Percentiles rank a stretch among this genome's conserved stretches.
These are phyloP conservation scores for Thamnaconus septentrionalis DNA, from an alignment of 2,113 vertebrate species.

Conservation along the genomic window DNA sequence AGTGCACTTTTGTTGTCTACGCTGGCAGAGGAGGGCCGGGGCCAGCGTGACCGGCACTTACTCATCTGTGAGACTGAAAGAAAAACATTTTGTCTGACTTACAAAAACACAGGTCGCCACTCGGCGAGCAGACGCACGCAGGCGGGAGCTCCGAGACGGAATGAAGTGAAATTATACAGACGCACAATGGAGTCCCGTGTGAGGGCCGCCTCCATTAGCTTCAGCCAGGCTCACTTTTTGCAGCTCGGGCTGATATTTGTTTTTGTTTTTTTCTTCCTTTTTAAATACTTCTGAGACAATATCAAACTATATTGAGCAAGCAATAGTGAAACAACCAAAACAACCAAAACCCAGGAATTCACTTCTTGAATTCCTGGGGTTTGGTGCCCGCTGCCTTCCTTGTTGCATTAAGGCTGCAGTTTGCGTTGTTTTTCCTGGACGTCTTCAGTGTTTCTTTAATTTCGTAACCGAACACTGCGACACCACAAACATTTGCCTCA, in stretches of 20 bases:
- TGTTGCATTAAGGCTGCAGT: too few relatives aligned
- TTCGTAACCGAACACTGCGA: background rate
- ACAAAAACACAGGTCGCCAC: slow-evolving; percentile 52
- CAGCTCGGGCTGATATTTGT: too few relatives aligned
- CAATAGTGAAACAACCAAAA: too few relatives aligned
- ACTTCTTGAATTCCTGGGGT: too few relatives aligned
- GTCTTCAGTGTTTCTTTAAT: too few relatives aligned
- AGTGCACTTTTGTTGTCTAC: slow-evolving; percentile 64
- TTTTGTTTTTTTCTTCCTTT: too few relatives aligned
- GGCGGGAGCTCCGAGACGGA: background rate
- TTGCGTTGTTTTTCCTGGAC: background rate
- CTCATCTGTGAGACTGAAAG: slow-evolving; percentile 55
- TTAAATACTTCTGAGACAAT: background rate
- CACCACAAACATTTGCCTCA: background rate
- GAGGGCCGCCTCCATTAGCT: background rate
- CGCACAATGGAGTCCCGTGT: background rate
- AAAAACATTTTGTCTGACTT: slow-evolving; percentile 61
- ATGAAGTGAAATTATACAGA: too few relatives aligned
- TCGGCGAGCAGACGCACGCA: slow-evolving; percentile 15
- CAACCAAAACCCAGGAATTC: too few relatives aligned
- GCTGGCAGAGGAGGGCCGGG: slow-evolving; percentile 50
- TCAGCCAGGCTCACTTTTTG: background rate
- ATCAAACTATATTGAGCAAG: too few relatives aligned
- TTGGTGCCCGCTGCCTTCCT: too few relatives aligned
- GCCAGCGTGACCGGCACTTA: slow-evolving; percentile 51